Evolutionary conservation across 23 tunicate genomes (phyloP).

Genomic region (Ciona savignyi): DNA sequence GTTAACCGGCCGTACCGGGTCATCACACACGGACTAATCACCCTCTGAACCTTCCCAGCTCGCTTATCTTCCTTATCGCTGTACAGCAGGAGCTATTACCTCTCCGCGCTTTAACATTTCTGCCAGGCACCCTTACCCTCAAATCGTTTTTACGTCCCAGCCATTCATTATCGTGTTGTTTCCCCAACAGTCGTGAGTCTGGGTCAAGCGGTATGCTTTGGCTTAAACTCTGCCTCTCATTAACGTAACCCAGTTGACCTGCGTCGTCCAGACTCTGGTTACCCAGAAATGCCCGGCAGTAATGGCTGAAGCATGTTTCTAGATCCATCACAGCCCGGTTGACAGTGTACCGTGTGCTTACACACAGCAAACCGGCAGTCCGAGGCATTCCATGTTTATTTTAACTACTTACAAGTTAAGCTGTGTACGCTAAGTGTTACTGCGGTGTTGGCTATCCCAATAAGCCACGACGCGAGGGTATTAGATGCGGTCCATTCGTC

Average conservation of each 20-base stretch:
- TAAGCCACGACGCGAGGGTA: not conserved
- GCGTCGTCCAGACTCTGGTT: too few relatives aligned
- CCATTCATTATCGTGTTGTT: not conserved
- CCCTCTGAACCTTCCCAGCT: not conserved
- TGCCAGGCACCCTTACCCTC: too few relatives aligned
- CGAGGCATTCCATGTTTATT: not conserved
- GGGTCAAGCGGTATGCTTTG: not conserved
- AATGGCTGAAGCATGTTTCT: not conserved
- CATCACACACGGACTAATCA: conserved; percentile 1
- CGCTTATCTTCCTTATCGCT: not conserved
- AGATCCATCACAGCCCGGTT: not conserved
- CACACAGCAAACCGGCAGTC: not conserved
- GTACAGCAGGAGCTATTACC: not conserved
- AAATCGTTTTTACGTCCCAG: too few relatives aligned
- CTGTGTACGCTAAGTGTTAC: not conserved
- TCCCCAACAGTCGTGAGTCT: not conserved
- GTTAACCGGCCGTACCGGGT: not conserved
- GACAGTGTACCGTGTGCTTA: not conserved
- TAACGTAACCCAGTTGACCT: not conserved
- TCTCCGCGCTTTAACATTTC: too few relatives aligned
- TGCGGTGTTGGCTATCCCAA: not conserved
- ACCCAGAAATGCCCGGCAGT: not conserved
- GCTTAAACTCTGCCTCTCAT: not conserved
- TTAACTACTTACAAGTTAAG: not conserved
- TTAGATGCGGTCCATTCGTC: not conserved